Evolutionary conservation across 2,888 invertebrate genomes (phyloP).

Genomic region (Willowsia nigromaculata): DNA sequence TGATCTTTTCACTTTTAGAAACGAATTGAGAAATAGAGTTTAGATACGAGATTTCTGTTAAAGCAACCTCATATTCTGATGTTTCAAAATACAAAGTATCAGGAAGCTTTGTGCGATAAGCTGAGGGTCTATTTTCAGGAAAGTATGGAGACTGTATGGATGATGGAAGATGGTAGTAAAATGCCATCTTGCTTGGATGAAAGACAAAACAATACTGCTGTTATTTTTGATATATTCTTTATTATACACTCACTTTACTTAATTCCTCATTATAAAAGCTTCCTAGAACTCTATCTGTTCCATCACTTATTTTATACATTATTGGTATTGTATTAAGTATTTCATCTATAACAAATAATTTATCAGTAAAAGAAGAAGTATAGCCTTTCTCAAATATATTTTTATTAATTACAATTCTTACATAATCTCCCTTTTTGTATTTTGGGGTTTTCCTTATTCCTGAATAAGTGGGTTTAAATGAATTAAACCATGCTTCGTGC

Average conservation of each 20-base stretch:
- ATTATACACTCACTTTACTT: not conserved
- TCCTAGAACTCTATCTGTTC: conserved; percentile 4
- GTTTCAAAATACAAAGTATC: not conserved
- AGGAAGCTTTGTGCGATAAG: not conserved
- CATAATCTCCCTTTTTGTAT: conserved; percentile 23
- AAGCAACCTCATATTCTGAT: not conserved
- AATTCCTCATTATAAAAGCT: conserved; percentile 48
- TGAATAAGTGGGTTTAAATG: not conserved
- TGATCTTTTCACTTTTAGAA: not conserved
- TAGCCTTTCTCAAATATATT: conserved; percentile 50
- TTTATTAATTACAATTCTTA: conserved; percentile 35
- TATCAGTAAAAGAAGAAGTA: conserved; percentile 24
- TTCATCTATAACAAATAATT: not conserved
- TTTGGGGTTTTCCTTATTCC: not conserved
- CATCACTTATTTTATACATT: conserved; percentile 26
- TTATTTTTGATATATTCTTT: not conserved
- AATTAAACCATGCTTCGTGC: conserved; percentile 22
- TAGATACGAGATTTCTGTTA: conserved; percentile 18
- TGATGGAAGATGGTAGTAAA: not conserved
- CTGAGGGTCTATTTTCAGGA: not conserved
- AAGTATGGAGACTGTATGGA: not conserved
- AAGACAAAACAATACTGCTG: not conserved
- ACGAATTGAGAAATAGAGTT: not conserved
- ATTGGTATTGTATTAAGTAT: conserved; percentile 39
- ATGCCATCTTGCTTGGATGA: not conserved